Percentiles rank a stretch among this genome's conserved stretches.
These are phyloP conservation scores for Prochilodus magdalenae DNA, from an alignment of 2,113 vertebrate species.

Conservation along the genomic window DNA sequence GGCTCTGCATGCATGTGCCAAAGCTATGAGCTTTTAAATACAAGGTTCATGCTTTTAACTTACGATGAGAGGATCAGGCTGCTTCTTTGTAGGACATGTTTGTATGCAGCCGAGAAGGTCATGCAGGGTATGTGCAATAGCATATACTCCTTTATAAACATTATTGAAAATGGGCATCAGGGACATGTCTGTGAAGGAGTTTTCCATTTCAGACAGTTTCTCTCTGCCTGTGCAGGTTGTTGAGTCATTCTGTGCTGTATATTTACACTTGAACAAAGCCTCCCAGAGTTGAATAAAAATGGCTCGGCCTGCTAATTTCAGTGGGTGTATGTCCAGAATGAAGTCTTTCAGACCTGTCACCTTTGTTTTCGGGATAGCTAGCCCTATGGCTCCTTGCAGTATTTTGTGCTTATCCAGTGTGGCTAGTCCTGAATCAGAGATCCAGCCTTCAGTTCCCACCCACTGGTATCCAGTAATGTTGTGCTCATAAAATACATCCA, in stretches of 20 bases:
- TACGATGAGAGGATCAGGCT: conserved; percentile 38
- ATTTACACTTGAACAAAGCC: conserved; percentile 54
- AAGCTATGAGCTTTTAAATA: not conserved
- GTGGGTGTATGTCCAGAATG: conserved; percentile 66
- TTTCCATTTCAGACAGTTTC: conserved; percentile 46
- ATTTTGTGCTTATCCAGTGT: conserved; percentile 62
- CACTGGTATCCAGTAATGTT: conserved; percentile 75
- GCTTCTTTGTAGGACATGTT: conserved; percentile 29
- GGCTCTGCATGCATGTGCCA: not conserved
- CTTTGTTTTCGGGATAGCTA: conserved; percentile 70
- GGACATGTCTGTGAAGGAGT: conserved; percentile 59
- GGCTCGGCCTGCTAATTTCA: conserved; percentile 31
- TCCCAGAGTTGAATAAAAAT: conserved; percentile 60
- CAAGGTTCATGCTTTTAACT: conserved; percentile 8
- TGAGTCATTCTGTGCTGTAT: conserved; percentile 9
- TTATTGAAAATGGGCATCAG: conserved; percentile 59
- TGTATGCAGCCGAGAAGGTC: conserved; percentile 43
- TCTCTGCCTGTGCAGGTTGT: conserved; percentile 52
- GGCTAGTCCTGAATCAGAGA: conserved; percentile 71
- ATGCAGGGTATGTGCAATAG: conserved; percentile 59
- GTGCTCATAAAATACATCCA: conserved; percentile 51
- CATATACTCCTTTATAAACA: conserved; percentile 62
- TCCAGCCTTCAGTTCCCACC: conserved; percentile 79
- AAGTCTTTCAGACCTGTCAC: conserved; percentile 71
- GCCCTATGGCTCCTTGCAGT: conserved; percentile 72